Percentiles rank a stretch among this genome's conserved stretches.
Conservation (phyloP, 2,888 invertebrate species). For the Monopis laevigella region DNA sequence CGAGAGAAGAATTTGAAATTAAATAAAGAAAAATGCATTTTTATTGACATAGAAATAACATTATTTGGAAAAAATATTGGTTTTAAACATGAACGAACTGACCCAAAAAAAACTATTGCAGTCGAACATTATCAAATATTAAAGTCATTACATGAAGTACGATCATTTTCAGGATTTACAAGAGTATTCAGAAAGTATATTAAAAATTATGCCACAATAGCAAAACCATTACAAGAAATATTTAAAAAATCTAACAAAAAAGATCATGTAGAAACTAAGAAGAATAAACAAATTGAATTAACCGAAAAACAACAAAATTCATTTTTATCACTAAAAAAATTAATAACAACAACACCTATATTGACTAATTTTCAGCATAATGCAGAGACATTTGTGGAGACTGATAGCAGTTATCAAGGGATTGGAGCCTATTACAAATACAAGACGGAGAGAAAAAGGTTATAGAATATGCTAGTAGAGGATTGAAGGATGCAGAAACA, state of each 20-base stretch:
- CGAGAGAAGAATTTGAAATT: conserved; percentile 14
- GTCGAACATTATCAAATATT: too few relatives aligned
- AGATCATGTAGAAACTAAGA: not conserved
- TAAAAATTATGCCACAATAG: conserved; percentile 15
- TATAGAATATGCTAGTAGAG: conserved; percentile 17
- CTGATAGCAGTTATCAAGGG: conserved; percentile 14
- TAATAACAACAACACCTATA: conserved; percentile 7
- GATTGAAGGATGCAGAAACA: conserved; percentile 7
- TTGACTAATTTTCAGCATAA: conserved; percentile 14
- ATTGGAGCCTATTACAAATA: conserved; percentile 12
- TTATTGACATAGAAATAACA: conserved; percentile 11
- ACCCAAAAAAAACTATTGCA: conserved; percentile 10
- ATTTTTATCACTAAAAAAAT: conserved; percentile 13
- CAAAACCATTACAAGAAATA: conserved; percentile 16
- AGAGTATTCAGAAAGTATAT: conserved; percentile 16
- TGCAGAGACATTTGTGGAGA: conserved; percentile 13
- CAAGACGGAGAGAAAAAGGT: conserved; percentile 13
- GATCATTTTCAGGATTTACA: conserved; percentile 17
- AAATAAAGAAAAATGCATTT: conserved; percentile 14
- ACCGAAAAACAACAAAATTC: conserved; percentile 14
- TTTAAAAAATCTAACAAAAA: not conserved
- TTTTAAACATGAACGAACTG: conserved; percentile 5
- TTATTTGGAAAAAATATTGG: conserved; percentile 12
- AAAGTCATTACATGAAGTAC: conserved; percentile 13
- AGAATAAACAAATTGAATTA: not conserved